Percentiles rank a stretch among this genome's conserved stretches.
Evolutionary conservation across 2,113 vertebrate species (phyloP).

Genomic region (Emydura subglobosa): DNA sequence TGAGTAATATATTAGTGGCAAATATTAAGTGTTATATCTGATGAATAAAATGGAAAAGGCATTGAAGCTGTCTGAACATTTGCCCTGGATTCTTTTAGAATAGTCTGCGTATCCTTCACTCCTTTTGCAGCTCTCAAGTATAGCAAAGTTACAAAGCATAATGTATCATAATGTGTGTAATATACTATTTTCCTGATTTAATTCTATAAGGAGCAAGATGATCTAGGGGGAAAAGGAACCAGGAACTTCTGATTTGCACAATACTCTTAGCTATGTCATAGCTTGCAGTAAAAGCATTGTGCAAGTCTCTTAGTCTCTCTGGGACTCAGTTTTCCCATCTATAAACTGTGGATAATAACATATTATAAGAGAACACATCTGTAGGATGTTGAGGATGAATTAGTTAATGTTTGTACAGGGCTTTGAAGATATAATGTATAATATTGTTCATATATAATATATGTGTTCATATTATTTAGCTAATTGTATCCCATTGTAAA

Average conservation of each 20-base stretch:
- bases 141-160: not conserved
- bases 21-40: not conserved
- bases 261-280: not conserved
- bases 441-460: not conserved
- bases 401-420: not conserved
- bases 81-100: not conserved
- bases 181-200: not conserved
- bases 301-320: not conserved
- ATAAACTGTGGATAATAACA: not conserved
- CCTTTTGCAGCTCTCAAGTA: not conserved
- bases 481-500: not conserved
- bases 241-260: not conserved
- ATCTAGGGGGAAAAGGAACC: not conserved
- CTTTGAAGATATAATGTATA: not conserved
- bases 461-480: not conserved
- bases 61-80: not conserved
- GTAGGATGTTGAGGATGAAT: not conserved
- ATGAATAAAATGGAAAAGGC: not conserved
- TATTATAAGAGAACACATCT: not conserved
- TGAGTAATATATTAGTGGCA: not conserved
- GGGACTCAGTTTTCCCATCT: not conserved
- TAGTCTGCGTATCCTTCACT: not conserved
- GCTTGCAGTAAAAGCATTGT: not conserved
- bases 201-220: not conserved
- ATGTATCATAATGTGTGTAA: fast-evolving